These are phyloP conservation scores for Uloborus plumipes DNA, from an alignment of 2,888 invertebrate genomes.

Conservation along the genomic window DNA sequence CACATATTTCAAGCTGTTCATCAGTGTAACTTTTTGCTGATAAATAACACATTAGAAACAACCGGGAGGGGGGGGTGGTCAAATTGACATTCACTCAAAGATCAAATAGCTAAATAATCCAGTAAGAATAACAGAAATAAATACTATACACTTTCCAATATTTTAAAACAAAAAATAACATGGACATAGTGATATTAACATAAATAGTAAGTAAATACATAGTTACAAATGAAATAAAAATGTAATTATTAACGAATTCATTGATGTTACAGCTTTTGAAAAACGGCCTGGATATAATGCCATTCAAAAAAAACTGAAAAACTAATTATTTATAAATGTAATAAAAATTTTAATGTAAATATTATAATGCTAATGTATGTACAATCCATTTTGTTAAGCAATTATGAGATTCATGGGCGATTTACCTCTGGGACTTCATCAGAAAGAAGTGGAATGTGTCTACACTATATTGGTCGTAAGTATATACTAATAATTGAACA, in stretches of 20 bases:
- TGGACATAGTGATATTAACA: not conserved
- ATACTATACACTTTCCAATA: too few relatives aligned
- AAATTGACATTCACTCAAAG: too few relatives aligned
- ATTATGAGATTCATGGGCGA: slow-evolving; percentile 97
- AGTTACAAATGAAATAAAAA: not conserved
- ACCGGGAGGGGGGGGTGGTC: too few relatives aligned
- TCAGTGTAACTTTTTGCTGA: too few relatives aligned
- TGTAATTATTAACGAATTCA: too few relatives aligned
- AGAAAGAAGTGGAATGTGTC: slow-evolving; percentile 94
- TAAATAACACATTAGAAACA: too few relatives aligned
- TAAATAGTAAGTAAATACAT: not conserved
- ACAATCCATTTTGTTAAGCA: slow-evolving; percentile 75
- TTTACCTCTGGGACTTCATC: slow-evolving; percentile 81
- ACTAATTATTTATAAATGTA: too few relatives aligned
- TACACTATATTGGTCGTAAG: slow-evolving; percentile 94
- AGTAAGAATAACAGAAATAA: too few relatives aligned
- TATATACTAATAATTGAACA: not conserved
- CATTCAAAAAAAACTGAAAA: too few relatives aligned
- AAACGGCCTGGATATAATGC: not conserved
- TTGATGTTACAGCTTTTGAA: not conserved
- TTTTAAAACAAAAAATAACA: not conserved
- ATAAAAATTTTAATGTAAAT: too few relatives aligned
- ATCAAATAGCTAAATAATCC: too few relatives aligned
- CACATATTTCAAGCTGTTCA: too few relatives aligned
- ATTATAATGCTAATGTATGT: not conserved